Evolutionary conservation across 2,888 invertebrate genomes (phyloP), one percentile per base, ranked within the genome.

Genomic region (Drosophila leonis): DNA sequence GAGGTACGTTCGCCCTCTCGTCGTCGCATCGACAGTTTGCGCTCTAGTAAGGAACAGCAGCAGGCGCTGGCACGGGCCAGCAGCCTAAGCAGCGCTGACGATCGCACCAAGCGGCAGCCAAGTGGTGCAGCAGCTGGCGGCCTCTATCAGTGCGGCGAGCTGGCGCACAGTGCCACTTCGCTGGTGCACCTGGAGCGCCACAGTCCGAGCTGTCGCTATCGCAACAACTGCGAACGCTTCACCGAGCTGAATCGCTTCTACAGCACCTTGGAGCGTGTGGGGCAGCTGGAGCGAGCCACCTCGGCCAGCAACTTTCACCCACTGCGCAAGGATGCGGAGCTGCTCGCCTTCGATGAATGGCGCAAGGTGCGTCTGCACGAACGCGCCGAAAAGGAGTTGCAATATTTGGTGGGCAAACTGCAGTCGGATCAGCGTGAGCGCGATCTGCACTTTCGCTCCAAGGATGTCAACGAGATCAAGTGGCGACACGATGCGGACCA

Each of bases 271-370:
- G 98, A 98, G 92, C 95, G 97, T 83, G 96, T 98, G 55, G 96
- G 96, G 0, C 95, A 97, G 85, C 92, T 98, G 65, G 98, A 98
- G 93, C 95, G 95, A 78, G 95, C 96, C 0, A 96, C 97, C 7
- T 96, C 96, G 0, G 94, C 94, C 0, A 94, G 94, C 49, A 96
- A 96, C 84, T 93, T 97, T 55, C 94, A 95, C 56, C 96, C 96
- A 1, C 94, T 97, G 81, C 94, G 95, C 80, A 95, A 94, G 92
- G 96, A 96, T 87, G 96, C 96, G 83, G 97, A 97, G 91, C 95
- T 97, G 12, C 95, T 97, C 71, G 97, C 97, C 93, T 98, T 96
- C 90, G 97, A 98, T 78, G 95, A 97, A 65, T 98, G 98, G 98
- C 96, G 96, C 90, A 95, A 95, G 92, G 95, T 97, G 27, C 94